Evolutionary conservation across 2,888 invertebrate genomes (phyloP).

Genomic region (Matsumyia berberina): DNA sequence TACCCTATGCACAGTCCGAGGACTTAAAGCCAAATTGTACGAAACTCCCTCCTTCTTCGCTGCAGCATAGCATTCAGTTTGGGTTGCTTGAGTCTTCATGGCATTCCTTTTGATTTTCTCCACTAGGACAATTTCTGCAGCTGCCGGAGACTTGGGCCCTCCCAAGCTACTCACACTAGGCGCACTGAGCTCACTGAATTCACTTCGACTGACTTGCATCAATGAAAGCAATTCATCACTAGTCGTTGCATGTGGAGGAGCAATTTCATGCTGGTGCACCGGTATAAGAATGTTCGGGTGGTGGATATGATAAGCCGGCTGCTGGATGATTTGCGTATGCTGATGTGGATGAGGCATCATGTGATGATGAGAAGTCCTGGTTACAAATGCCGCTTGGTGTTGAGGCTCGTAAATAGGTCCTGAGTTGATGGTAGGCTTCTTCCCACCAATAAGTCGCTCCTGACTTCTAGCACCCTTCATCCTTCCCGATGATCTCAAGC

Average conservation of each 20-base stretch:
- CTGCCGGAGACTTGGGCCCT: conserved; percentile 79
- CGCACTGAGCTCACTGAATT: conserved; percentile 33
- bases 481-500: conserved; percentile 84
- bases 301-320: conserved; percentile 74
- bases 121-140: conserved; percentile 84
- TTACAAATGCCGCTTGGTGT: conserved; percentile 77
- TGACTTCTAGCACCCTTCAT: conserved; percentile 86
- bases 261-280: conserved; percentile 80
- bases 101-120: conserved; percentile 92
- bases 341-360: conserved; percentile 77
- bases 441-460: conserved; percentile 91
- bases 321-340: conserved; percentile 77
- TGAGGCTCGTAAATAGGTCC: conserved; percentile 80
- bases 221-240: conserved; percentile 63
- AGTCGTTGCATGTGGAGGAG: conserved; percentile 75
- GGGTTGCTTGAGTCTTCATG: conserved; percentile 97
- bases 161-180: conserved; percentile 49
- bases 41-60: conserved; percentile 91
- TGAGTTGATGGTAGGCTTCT: conserved; percentile 85
- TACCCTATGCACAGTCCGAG: conserved; percentile 92
- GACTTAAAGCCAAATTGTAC: conserved; percentile 90
- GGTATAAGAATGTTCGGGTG: conserved; percentile 70
- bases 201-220: conserved; percentile 61
- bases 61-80: conserved; percentile 88
- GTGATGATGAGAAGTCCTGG: conserved; percentile 76